These are phyloP conservation scores for Tragelaphus oryx DNA, from an alignment of 2,797 vertebrate genomes.

Conservation along the genomic window DNA sequence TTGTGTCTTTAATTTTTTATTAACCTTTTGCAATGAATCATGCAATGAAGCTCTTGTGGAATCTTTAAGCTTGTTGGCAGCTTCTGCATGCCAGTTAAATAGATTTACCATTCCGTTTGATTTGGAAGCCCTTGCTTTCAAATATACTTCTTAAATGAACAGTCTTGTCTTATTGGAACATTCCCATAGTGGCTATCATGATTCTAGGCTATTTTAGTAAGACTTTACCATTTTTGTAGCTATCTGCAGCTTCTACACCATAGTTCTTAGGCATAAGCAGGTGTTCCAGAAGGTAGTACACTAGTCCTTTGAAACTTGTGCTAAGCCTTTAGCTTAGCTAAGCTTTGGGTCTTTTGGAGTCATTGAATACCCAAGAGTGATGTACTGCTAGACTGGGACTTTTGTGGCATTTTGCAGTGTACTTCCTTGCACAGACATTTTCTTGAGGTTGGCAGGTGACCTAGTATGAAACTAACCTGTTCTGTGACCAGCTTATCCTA, in stretches of 20 bases:
- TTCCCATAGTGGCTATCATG: background rate
- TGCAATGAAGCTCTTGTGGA: background rate
- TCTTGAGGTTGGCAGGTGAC: background rate
- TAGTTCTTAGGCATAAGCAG: background rate
- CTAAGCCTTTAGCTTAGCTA: background rate
- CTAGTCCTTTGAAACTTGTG: background rate
- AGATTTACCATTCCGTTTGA: background rate
- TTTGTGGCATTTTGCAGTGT: background rate
- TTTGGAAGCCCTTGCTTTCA: background rate
- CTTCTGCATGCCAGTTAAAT: background rate
- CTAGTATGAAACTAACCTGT: background rate
- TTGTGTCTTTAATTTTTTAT: background rate
- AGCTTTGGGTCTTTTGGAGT: background rate
- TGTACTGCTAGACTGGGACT: background rate
- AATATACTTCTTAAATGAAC: background rate
- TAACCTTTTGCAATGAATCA: background rate
- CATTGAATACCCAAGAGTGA: background rate
- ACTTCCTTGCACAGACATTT: background rate
- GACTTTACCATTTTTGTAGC: background rate
- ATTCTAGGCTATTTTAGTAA: background rate
- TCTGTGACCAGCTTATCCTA: background rate
- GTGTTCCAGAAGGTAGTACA: background rate
- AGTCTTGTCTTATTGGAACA: background rate
- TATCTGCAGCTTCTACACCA: background rate
- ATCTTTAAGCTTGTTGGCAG: background rate